These are phyloP conservation scores for Protodeltote pygarga DNA, from an alignment of 2,888 invertebrate species.

Conservation along the genomic window DNA sequence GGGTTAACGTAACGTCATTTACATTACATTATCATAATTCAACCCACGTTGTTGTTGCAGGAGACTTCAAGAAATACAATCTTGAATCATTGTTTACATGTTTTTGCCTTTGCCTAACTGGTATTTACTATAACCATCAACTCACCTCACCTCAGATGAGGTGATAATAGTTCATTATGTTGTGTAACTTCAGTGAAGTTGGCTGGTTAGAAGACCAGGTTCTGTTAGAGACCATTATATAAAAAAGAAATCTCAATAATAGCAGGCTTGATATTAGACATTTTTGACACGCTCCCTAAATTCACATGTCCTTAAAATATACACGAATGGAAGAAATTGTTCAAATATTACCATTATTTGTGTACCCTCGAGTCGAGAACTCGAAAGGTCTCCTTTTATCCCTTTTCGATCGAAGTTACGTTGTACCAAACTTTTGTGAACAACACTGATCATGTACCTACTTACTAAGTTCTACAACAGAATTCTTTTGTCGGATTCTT, in stretches of 20 bases:
- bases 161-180: no score
- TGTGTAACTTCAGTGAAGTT: no score
- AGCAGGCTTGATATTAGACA: slow-evolving; percentile 6
- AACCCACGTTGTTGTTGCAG: background rate
- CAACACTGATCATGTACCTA: no score
- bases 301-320: slow-evolving; percentile 11
- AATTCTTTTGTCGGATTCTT: slow-evolving; percentile 15
- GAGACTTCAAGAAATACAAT: background rate
- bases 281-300: background rate
- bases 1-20: slow-evolving; percentile 11
- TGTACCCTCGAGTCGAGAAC: slow-evolving; percentile 4
- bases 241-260: slow-evolving; percentile 2
- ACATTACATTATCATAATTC: slow-evolving; percentile 19
- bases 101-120: no score
- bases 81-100: no score
- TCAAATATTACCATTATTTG: slow-evolving; percentile 16
- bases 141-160: no score
- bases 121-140: no score
- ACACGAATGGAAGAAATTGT: slow-evolving; percentile 15
- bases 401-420: slow-evolving; percentile 22
- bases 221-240: no score
- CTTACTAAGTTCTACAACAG: slow-evolving; percentile 15
- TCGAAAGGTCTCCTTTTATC: slow-evolving; percentile 27
- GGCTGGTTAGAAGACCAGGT: no score
- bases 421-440: slow-evolving; percentile 29